Base-by-base conservation (phyloP, 2,888 invertebrate species). In the Caenorhabditis plicata region DNA sequence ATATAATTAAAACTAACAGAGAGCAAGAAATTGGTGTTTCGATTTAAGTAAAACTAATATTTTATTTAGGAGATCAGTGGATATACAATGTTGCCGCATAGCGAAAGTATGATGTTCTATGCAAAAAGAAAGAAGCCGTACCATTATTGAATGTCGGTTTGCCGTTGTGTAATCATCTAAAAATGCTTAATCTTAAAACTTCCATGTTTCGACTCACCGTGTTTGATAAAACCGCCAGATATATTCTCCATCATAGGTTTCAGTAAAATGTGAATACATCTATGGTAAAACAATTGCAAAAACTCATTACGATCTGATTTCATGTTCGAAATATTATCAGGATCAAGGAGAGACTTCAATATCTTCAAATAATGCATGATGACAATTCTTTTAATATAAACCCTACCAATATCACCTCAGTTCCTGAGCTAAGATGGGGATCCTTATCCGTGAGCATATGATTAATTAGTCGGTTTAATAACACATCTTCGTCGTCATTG, bases 281-380 rank as follows among this genome's bases (percentile, higher is more conserved):
- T 90, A 83, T 93, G 94, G 85, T 99, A 99, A 85, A 98, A 99
- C 84, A 94, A 93, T 83, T 90, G 91, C 50, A 99, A 87, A 83
- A 99, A 99, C 83, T 98, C 96, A 17, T 92, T 90, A 84, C 95
- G 95, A 85, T 98, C 96, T 52, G 92, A 90, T 84, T 93, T 92
- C 15, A 82, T 58, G 15, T 63, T 55, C n/a, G 63, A 64, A 67
- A 78, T 73, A 41, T 61, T 76, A 22, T 79, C 78, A 3, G 77
- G 73, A 51, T 79, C 79, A 13, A 79, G 44, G 7, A 79, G 56
- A 29, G 67, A 60, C 15, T 76, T 55, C 44, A 80, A 41, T n/a
- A 74, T 70, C 72, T 72, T 49, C 31, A 58, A 45, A 26, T 25
- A 20, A 0, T 9, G 5, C 32, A 13, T 25, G 17, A 19, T 20